phyloP scores from a whole-genome alignment of 1,140 invertebrate species.

The Drosophila neocordata region DNA sequence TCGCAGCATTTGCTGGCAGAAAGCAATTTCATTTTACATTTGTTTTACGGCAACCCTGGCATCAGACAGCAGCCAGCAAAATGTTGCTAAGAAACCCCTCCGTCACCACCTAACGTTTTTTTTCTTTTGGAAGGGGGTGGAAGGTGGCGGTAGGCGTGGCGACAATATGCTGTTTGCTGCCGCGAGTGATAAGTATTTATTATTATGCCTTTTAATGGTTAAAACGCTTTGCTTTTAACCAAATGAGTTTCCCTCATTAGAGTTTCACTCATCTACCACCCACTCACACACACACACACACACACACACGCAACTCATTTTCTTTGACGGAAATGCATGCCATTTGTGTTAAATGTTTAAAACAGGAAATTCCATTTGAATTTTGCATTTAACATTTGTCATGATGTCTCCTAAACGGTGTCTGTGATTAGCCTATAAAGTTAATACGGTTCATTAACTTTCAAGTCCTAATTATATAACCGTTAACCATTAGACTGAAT shows the following conservation, averaged over 20 bases:
- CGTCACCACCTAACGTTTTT: too few species aligned
- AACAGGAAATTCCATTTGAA: slow-evolving; percentile 14
- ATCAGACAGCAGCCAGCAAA: too few species aligned
- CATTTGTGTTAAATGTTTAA: slow-evolving; percentile 1
- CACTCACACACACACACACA: slow-evolving; percentile 20
- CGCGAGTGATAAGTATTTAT: slow-evolving; percentile 74
- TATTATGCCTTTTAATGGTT: slow-evolving; percentile 77
- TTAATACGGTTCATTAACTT: slow-evolving; percentile 3
- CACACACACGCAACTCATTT: background rate
- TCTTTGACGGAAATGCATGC: background rate
- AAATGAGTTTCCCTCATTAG: slow-evolving; percentile 80
- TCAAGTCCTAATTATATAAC: background rate
- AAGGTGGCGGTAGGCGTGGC: slow-evolving; percentile 29
- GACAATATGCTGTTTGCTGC: slow-evolving; percentile 52
- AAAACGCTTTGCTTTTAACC: slow-evolving; percentile 71
- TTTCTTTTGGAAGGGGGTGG: slow-evolving; percentile 14
- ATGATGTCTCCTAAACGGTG: background rate
- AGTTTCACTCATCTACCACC: slow-evolving; percentile 29
- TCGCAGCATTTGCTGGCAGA: slow-evolving; percentile 55
- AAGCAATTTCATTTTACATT: slow-evolving; percentile 81
- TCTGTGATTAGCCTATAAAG: background rate
- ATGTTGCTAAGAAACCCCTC: slow-evolving; percentile 47
- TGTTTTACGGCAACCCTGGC: slow-evolving; percentile 69
- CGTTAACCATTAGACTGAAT: background rate
- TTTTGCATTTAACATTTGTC: slow-evolving; percentile 18